Percentiles rank a stretch among this genome's conserved stretches.
These are phyloP conservation scores for Scaptomyza graminum DNA, from an alignment of 1,140 invertebrate species.

Conservation along the genomic window DNA sequence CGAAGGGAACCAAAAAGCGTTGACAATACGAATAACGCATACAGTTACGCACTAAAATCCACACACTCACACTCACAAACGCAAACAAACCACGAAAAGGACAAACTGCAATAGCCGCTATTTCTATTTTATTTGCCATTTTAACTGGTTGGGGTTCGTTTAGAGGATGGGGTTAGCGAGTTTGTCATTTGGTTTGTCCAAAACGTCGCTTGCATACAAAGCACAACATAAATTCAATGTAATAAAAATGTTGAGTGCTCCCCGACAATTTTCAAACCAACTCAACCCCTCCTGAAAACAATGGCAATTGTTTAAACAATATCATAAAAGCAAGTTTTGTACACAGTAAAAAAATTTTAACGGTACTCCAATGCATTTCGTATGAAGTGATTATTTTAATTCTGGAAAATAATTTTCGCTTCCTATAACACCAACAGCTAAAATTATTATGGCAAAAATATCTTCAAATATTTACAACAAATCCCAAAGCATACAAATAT, in stretches of 20 bases:
- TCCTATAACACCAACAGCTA: too few relatives aligned
- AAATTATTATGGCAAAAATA: too few relatives aligned
- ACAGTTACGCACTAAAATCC: slow-evolving; percentile 32
- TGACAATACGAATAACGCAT: slow-evolving; percentile 47
- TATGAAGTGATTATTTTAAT: not conserved
- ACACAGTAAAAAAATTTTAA: not conserved
- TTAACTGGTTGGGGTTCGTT: slow-evolving; percentile 24
- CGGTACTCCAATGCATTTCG: not conserved
- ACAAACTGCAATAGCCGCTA: slow-evolving; percentile 37
- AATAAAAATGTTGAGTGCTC: slow-evolving; percentile 40
- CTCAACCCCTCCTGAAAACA: slow-evolving; percentile 9
- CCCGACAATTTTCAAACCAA: not conserved
- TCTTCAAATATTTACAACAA: too few relatives aligned
- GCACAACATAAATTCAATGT: slow-evolving; percentile 52
- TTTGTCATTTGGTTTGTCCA: slow-evolving; percentile 31
- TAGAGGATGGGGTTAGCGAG: slow-evolving; percentile 1
- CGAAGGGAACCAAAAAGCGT: slow-evolving; percentile 36
- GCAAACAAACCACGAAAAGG: slow-evolving; percentile 7
- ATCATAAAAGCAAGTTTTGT: slow-evolving; percentile 30
- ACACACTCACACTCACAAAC: slow-evolving; percentile 5
- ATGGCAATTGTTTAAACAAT: slow-evolving; percentile 53
- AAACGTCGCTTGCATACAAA: slow-evolving; percentile 57
- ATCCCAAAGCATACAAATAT: too few relatives aligned
- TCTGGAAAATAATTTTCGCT: too few relatives aligned
- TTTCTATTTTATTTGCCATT: slow-evolving; percentile 38